These are phyloP conservation scores for Drosophila nigromelanica DNA, from an alignment of 1,140 invertebrate genomes.

Conservation along the genomic window DNA sequence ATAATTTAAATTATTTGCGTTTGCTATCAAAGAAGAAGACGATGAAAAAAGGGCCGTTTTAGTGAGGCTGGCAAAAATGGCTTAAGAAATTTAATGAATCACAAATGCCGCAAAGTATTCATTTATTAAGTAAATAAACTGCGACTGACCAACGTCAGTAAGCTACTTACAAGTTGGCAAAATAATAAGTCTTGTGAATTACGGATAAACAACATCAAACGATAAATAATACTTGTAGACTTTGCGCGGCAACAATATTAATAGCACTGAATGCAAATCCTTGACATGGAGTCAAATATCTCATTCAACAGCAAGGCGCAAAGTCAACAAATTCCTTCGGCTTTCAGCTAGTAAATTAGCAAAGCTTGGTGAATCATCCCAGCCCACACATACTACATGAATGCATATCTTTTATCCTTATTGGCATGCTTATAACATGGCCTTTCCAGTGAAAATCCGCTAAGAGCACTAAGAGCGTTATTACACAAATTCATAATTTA, in stretches of 20 bases:
- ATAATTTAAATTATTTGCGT: constrained; percentile 43
- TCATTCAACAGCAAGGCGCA: neutral
- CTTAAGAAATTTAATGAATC: constrained; percentile 42
- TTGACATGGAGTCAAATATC: constrained; percentile 11
- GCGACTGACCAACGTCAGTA: constrained; percentile 30
- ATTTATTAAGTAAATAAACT: constrained; percentile 58
- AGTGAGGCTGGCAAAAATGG: constrained; percentile 21
- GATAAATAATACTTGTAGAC: constrained; percentile 27
- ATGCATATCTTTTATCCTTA: constrained; percentile 1
- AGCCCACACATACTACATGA: neutral
- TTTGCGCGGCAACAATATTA: constrained; percentile 39
- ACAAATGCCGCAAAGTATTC: constrained; percentile 20
- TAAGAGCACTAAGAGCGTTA: constrained; percentile 45
- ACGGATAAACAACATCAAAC: constrained; percentile 59
- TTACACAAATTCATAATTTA: constrained; percentile 64
- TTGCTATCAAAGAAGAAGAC: constrained; percentile 5
- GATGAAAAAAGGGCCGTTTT: neutral
- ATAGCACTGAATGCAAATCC: constrained; percentile 18
- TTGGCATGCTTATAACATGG: neutral
- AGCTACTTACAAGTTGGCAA: constrained; percentile 61
- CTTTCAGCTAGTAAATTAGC: constrained; percentile 27
- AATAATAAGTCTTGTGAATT: constrained; percentile 12
- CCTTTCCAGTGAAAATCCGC: constrained; percentile 45
- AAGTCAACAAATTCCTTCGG: constrained; percentile 41
- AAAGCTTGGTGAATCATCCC: neutral